Evolutionary conservation across 2,113 vertebrate genomes (phyloP).

Genomic region (Dicerorhinus sumatrensis): DNA sequence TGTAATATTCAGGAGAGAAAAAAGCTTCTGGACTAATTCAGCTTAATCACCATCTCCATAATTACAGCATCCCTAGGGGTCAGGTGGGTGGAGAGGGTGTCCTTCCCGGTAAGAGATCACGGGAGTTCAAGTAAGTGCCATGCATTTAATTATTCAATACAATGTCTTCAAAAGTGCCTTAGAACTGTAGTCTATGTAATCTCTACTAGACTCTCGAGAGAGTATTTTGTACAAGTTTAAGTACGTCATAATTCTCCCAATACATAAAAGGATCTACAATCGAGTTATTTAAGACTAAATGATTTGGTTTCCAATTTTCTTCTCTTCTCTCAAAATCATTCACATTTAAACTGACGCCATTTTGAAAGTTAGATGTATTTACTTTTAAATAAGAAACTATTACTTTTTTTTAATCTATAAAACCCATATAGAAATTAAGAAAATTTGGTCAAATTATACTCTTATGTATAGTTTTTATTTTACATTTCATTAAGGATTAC

Average conservation of each 20-base stretch:
- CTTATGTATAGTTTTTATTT: neutral
- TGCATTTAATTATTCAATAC: neutral
- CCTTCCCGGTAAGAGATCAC: neutral
- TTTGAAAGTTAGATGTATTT: neutral
- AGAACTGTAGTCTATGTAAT: neutral
- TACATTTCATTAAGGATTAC: neutral
- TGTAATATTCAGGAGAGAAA: neutral
- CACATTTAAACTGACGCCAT: neutral
- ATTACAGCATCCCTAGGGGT: neutral
- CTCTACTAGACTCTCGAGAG: slow-evolving; percentile 16
- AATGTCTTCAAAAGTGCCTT: neutral
- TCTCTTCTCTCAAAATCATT: slow-evolving; percentile 4
- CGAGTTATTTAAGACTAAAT: slow-evolving; percentile 12
- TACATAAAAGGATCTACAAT: neutral
- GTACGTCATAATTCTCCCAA: neutral
- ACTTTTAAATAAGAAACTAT: neutral
- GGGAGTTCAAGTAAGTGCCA: neutral
- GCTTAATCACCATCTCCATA: neutral
- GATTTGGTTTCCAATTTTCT: slow-evolving; percentile 22
- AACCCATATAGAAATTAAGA: neutral
- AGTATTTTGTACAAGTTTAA: neutral
- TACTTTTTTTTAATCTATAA: slow-evolving; percentile 13
- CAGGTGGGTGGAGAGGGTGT: neutral
- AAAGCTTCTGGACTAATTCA: neutral
- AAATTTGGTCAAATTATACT: slow-evolving; percentile 36